phyloP scores from a whole-genome alignment of 2,113 vertebrate species.

The Shinisaurus crocodilurus region DNA sequence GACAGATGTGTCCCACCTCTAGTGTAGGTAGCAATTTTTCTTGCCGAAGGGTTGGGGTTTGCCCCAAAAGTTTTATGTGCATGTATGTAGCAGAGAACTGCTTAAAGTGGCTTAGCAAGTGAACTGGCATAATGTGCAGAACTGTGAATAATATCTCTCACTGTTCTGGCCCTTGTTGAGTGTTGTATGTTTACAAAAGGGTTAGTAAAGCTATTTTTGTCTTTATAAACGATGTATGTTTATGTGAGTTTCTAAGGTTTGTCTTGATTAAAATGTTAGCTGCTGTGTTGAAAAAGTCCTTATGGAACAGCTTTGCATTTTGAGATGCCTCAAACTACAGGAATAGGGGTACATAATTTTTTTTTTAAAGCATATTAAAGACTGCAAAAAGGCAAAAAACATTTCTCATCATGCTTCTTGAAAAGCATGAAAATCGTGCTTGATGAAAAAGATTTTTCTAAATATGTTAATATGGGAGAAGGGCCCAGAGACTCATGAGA shows the following conservation, averaged over 20 bases:
- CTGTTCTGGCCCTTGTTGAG: slow-evolving; percentile 66
- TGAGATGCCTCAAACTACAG: slow-evolving; percentile 4
- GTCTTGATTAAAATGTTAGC: slow-evolving; percentile 67
- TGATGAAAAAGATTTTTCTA: not conserved
- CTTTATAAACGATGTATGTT: slow-evolving; percentile 71
- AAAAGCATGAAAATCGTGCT: not conserved
- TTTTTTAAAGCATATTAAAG: not conserved
- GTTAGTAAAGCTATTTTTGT: slow-evolving; percentile 75
- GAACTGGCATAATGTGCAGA: slow-evolving; percentile 57
- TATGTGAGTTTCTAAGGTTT: slow-evolving; percentile 73
- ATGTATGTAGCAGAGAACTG: slow-evolving; percentile 10
- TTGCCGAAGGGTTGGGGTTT: not conserved
- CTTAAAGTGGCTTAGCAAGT: slow-evolving; percentile 51
- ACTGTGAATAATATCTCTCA: slow-evolving; percentile 69
- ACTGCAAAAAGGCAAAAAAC: not conserved
- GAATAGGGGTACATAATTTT: not conserved
- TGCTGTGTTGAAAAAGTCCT: slow-evolving; percentile 55
- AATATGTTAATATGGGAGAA: not conserved
- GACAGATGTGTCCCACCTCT: not conserved
- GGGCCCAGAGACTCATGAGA: not conserved
- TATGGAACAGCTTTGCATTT: slow-evolving; percentile 39
- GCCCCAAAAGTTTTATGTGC: slow-evolving; percentile 50
- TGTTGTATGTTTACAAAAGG: slow-evolving; percentile 75
- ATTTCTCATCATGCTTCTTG: not conserved
- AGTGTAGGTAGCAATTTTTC: slow-evolving; percentile 33